Conservation (phyloP, 2,888 invertebrate genomes). For the Amphipyra tragopoginis region DNA sequence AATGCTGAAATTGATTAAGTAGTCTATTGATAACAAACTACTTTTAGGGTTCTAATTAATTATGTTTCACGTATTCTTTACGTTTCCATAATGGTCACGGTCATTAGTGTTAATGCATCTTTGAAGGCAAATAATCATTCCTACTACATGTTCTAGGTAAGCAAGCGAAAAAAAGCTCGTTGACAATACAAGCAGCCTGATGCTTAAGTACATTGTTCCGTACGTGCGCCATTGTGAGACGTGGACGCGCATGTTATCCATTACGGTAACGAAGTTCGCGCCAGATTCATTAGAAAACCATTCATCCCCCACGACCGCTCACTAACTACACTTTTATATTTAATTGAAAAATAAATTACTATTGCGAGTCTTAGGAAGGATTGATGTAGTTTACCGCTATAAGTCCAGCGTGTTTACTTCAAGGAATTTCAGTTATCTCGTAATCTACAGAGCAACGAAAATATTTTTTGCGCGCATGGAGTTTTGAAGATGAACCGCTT, state of each 20-base stretch:
- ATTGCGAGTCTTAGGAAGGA: constrained; percentile 19
- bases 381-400: constrained; percentile 39
- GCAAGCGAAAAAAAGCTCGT: constrained; percentile 14
- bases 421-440: constrained; percentile 27
- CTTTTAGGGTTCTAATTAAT: too few species aligned
- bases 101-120: too few species aligned
- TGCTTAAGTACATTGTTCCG: constrained; percentile 41
- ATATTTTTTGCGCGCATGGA: too few species aligned
- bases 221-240: constrained; percentile 49
- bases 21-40: too few species aligned
- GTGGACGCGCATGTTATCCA: constrained; percentile 70
- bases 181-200: constrained; percentile 35
- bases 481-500: background rate
- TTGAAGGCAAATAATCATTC: background rate
- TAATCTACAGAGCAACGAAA: constrained; percentile 10
- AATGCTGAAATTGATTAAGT: too few species aligned
- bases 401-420: constrained; percentile 20
- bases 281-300: constrained; percentile 84
- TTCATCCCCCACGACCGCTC: constrained; percentile 69
- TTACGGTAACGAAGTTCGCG: constrained; percentile 81
- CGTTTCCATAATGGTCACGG: too few species aligned
- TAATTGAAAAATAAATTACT: constrained; percentile 55
- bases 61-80: too few species aligned
- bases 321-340: constrained; percentile 49
- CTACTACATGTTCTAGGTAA: constrained; percentile 5